Evolutionary conservation across 2,797 vertebrate genomes (phyloP).

Genomic region (Sebastes elongatus): DNA sequence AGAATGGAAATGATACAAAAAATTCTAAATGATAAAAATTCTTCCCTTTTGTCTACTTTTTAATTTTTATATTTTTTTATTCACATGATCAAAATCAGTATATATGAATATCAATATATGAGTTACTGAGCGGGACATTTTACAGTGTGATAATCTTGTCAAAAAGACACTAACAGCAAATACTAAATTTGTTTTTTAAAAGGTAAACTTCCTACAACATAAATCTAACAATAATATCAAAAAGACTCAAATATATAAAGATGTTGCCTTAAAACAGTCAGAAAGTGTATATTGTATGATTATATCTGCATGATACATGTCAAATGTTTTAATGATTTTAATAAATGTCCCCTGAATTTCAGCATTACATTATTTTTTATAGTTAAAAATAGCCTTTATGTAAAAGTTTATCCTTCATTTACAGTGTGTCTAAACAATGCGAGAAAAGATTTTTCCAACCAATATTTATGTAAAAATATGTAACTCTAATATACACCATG

Average conservation of each 20-base stretch:
- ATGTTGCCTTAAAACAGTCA: neutral
- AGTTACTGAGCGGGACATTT: neutral
- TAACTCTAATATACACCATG: neutral
- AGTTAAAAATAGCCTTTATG: neutral
- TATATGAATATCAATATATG: neutral
- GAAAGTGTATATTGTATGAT: too few relatives aligned
- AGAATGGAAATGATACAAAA: neutral
- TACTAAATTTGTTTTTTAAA: neutral
- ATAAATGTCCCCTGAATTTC: too few relatives aligned
- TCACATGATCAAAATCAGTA: neutral
- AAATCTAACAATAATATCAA: neutral
- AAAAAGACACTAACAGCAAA: neutral
- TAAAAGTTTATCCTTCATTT: neutral
- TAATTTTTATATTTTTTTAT: too few relatives aligned
- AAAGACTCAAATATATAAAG: neutral
- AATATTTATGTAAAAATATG: neutral
- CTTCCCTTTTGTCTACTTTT: neutral
- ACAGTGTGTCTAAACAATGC: neutral
- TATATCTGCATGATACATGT: too few relatives aligned
- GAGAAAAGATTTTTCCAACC: neutral
- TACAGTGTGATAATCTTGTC: neutral
- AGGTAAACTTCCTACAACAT: neutral
- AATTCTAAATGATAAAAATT: neutral
- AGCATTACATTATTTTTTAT: neutral
- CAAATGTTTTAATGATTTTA: too few relatives aligned